Conservation (phyloP, 2,797 vertebrate species). For the Toxotes lorentzi region DNA sequence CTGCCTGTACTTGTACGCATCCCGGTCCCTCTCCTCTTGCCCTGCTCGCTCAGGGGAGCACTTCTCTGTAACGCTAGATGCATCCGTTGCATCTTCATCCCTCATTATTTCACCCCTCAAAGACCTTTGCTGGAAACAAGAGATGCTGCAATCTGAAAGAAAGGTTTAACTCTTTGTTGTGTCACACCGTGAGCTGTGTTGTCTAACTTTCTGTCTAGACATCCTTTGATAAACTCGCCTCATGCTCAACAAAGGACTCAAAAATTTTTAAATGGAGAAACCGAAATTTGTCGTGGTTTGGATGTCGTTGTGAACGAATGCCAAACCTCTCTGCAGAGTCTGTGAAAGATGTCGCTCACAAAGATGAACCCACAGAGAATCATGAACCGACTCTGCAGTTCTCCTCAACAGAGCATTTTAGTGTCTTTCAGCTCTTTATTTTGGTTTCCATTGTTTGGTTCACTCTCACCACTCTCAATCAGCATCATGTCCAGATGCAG, state of each 20-base stretch:
- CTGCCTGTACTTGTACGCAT: conserved; percentile 80
- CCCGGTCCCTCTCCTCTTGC: conserved; percentile 84
- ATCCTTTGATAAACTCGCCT: conserved; percentile 4
- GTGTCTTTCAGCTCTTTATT: neutral
- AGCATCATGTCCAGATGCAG: neutral
- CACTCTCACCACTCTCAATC: neutral
- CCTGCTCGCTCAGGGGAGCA: conserved; percentile 79
- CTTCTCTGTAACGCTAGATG: conserved; percentile 88
- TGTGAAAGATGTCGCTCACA: neutral
- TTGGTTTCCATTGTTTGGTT: neutral
- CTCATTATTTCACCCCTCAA: conserved; percentile 84
- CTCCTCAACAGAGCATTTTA: neutral
- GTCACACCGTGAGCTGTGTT: conserved; percentile 48
- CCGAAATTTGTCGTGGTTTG: neutral
- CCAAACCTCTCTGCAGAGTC: neutral
- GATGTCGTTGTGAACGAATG: too few relatives aligned
- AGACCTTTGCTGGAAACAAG: conserved; percentile 78
- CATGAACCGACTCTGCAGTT: neutral
- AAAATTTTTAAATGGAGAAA: neutral
- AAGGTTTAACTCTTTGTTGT: conserved; percentile 77
- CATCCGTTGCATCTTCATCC: conserved; percentile 88
- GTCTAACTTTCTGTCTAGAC: conserved; percentile 33
- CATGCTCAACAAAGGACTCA: neutral
- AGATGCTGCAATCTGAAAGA: conserved; percentile 64
- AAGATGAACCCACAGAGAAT: neutral